Percentiles rank a stretch among this genome's conserved stretches.
Conservation (phyloP, 2,113 vertebrate species). For the Psammodynastes pulverulentus region DNA sequence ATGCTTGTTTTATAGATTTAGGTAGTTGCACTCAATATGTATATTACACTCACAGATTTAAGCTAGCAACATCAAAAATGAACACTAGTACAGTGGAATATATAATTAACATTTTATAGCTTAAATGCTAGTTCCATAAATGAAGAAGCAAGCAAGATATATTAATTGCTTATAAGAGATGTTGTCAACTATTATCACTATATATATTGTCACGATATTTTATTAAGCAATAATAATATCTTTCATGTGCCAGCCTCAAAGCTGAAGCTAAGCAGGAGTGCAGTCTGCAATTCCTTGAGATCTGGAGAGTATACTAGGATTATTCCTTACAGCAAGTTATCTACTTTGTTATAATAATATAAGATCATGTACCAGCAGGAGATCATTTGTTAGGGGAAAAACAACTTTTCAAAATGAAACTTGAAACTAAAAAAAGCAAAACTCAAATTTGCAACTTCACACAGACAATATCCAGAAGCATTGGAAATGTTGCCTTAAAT, state of each 20-base stretch:
- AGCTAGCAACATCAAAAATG: constrained; percentile 43
- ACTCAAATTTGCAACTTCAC: background rate
- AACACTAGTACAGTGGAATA: constrained; percentile 29
- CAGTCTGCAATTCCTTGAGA: constrained; percentile 19
- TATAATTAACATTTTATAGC: constrained; percentile 5
- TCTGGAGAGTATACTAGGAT: constrained; percentile 15
- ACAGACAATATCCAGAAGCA: background rate
- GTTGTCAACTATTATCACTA: constrained; percentile 32
- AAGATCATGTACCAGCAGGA: constrained; percentile 30
- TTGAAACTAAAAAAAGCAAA: background rate
- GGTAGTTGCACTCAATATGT: constrained; percentile 11
- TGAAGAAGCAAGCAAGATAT: constrained; percentile 42
- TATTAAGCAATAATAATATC: constrained; percentile 46
- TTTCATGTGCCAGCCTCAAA: constrained; percentile 50
- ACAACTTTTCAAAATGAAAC: background rate
- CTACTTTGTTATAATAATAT: background rate
- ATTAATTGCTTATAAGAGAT: constrained; percentile 43
- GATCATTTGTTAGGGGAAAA: background rate
- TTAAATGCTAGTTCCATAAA: constrained; percentile 31
- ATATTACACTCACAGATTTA: constrained; percentile 12
- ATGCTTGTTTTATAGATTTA: background rate
- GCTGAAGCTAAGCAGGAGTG: constrained; percentile 33
- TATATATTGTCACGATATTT: constrained; percentile 31
- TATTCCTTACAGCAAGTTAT: background rate
- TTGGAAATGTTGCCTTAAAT: background rate